Conservation (phyloP, 2,797 vertebrate species). For the Netta rufina region DNA sequence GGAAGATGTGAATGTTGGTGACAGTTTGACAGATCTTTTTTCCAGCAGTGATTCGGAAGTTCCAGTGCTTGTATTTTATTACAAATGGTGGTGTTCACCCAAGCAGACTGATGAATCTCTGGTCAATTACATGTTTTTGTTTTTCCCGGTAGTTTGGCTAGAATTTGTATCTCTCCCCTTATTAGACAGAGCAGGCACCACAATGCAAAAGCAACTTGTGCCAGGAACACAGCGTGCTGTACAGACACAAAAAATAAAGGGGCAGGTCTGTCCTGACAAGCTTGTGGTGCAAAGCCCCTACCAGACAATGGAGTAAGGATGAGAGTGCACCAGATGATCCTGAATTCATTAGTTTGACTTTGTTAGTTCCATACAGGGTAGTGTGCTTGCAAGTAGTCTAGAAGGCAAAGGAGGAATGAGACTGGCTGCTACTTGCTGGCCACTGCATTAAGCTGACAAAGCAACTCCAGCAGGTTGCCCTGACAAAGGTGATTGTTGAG, state of each 20-base stretch:
- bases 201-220: background rate
- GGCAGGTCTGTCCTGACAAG: background rate
- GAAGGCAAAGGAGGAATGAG: background rate
- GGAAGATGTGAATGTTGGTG: background rate
- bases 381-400: background rate
- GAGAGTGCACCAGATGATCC: background rate
- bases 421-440: background rate
- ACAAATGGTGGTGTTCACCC: background rate
- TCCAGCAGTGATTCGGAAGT: background rate
- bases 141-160: background rate
- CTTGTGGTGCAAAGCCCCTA: background rate
- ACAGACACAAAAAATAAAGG: background rate
- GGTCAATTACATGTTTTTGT: background rate
- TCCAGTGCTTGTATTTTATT: background rate
- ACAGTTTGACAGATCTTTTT: conserved; percentile 21
- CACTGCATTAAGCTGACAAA: background rate
- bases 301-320: background rate
- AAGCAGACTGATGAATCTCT: background rate
- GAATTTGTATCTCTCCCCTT: background rate
- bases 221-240: background rate
- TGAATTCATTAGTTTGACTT: background rate
- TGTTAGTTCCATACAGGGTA: background rate
- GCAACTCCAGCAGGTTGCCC: too few relatives aligned
- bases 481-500: too few relatives aligned
- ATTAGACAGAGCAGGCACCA: background rate